Evolutionary conservation across 2,888 invertebrate species (phyloP), one percentile per base, ranked within the genome.

Genomic region (Calameuta pallipes): DNA sequence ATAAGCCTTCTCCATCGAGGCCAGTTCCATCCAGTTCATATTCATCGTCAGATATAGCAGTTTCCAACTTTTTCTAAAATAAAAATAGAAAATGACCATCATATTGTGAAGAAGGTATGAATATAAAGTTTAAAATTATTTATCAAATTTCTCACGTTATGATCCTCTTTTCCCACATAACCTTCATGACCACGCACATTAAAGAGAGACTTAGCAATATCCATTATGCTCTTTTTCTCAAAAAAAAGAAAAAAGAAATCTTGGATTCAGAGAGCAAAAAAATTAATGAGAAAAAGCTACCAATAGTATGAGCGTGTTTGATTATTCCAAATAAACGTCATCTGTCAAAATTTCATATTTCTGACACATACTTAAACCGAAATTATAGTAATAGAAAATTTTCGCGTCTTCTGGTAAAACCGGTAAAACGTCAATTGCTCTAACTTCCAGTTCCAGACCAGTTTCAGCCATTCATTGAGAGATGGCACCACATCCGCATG

Each of bases 121-220:
- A 33, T 73, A 2, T 23, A n/a, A 68, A 30, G 37, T 37, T 76
- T 68, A 36, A 23, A 56, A 71, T 75, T 74, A 31, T 41, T 35
- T 71, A 56, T 23, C 2, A 56, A 56, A 9, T 75, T 79, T 74
- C 93, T 93, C 93, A 95, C 95, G 90, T 94, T 94, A 89, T 96
- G 96, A 90, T 96, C 96, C 90, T 95, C 96, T 89, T 96, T 96
- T 77, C 97, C 97, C 85, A 97, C 97, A 92, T 98, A 98, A 85
- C 98, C 98, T 86, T 96, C 97, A 89, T 97, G 96, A 89, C 96
- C 96, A 83, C 97, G 94, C 75, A 95, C 95, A 85, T 96, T 96
- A 92, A 98, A 98, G 83, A 98, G 93, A 74, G 97, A 97, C 92
- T 97, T 97, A 0, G 98, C 98, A 90, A 98, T 94, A 92, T 98